These are phyloP conservation scores for Microcebus ravelobensis DNA, from an alignment of 2,113 vertebrate genomes.

Conservation along the genomic window DNA sequence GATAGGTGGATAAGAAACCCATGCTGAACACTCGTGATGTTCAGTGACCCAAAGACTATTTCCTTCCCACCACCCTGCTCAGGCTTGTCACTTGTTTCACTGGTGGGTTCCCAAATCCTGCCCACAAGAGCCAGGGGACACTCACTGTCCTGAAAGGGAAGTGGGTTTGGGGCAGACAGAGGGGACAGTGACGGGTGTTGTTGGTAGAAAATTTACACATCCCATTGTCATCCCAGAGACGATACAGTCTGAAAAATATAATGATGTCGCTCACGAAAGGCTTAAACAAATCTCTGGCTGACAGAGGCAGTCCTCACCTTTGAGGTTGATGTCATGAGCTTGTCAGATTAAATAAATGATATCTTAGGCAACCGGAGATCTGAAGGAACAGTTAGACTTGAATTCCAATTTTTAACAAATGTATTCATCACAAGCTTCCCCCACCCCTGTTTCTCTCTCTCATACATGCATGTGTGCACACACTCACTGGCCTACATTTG, in stretches of 20 bases:
- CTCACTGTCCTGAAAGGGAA: background rate
- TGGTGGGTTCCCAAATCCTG: background rate
- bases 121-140: background rate
- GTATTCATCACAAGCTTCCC: constrained; percentile 59
- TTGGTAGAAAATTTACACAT: background rate
- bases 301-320: constrained; percentile 32
- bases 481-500: background rate
- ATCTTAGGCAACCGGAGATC: constrained; percentile 48
- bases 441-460: background rate
- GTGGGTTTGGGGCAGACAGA: background rate
- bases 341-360: constrained; percentile 54
- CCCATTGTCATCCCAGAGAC: background rate
- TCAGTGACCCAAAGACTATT: too few species aligned
- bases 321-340: constrained; percentile 43
- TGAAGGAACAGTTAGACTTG: constrained; percentile 53
- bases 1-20: background rate
- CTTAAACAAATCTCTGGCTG: constrained; percentile 43
- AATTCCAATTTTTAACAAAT: constrained; percentile 50
- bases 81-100: background rate
- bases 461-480: background rate
- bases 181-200: background rate
- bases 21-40: background rate
- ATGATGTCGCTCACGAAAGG: background rate
- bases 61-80: background rate
- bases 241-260: background rate